phyloP scores from a whole-genome alignment of 2,888 invertebrate genomes.

The Trichopoda pennipes region DNA sequence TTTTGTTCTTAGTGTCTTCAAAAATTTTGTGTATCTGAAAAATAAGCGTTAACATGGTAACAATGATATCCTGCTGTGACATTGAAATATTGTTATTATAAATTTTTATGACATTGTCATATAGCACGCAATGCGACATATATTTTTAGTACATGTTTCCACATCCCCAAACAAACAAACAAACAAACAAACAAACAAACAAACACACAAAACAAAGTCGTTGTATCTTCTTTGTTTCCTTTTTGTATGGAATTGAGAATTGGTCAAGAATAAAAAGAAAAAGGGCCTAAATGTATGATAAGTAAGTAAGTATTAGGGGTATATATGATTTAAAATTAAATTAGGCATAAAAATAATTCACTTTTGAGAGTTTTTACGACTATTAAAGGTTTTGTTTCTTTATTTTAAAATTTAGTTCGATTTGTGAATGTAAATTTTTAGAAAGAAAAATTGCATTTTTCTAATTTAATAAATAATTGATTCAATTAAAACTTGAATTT shows the following conservation, averaged over 20 bases:
- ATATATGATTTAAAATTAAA: background rate
- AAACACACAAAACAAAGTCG: background rate
- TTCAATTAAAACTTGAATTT: too few species aligned
- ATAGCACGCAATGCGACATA: conserved; percentile 70
- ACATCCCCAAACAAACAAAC: background rate
- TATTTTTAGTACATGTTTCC: conserved; percentile 45
- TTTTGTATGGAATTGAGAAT: conserved; percentile 18
- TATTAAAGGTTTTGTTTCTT: too few species aligned
- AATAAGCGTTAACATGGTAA: conserved; percentile 81
- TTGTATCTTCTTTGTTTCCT: background rate
- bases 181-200: too few species aligned
- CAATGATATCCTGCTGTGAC: conserved; percentile 81
- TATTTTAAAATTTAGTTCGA: too few species aligned
- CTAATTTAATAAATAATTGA: too few species aligned
- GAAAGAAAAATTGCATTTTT: too few species aligned
- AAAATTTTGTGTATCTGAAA: conserved; percentile 71
- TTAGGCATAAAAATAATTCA: background rate
- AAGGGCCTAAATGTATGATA: conserved; percentile 31
- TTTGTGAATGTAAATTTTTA: too few species aligned
- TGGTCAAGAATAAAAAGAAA: conserved; percentile 33
- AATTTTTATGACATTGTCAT: conserved; percentile 77
- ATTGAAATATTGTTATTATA: conserved; percentile 80
- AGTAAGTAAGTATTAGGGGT: conserved; percentile 31
- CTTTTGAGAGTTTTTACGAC: too few species aligned
- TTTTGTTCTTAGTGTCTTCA: conserved; percentile 6